Conservation (phyloP, 2,888 invertebrate species). For the Platycheirus albimanus region DNA sequence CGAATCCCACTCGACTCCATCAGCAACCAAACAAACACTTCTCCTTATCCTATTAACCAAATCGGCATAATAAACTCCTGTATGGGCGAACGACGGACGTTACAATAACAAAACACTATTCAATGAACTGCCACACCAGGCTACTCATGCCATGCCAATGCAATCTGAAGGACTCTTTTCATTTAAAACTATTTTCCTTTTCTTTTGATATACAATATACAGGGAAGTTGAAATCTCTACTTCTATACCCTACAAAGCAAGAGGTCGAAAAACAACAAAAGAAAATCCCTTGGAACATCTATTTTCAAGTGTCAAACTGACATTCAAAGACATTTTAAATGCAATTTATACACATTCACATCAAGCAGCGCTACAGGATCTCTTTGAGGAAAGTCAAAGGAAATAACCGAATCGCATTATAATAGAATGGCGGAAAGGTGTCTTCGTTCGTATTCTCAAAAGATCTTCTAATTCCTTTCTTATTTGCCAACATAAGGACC, state of each 20-base stretch:
- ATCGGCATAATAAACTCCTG: slow-evolving; percentile 71
- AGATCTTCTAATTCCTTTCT: slow-evolving; percentile 66
- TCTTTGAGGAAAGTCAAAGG: slow-evolving; percentile 26
- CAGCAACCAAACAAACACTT: slow-evolving; percentile 27
- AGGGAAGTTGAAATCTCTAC: slow-evolving; percentile 45
- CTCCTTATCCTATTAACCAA: slow-evolving; percentile 59
- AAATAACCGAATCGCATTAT: slow-evolving; percentile 41
- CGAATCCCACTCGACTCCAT: slow-evolving; percentile 67
- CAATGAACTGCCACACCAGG: slow-evolving; percentile 65
- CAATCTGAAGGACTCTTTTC: slow-evolving; percentile 47
- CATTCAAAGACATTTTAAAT: slow-evolving; percentile 76
- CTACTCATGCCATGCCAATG: slow-evolving; percentile 61
- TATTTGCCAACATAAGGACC: slow-evolving; percentile 68
- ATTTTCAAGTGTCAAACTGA: slow-evolving; percentile 76
- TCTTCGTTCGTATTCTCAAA: slow-evolving; percentile 15
- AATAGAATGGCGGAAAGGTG: slow-evolving; percentile 48
- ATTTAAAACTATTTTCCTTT: slow-evolving; percentile 15
- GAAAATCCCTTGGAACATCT: slow-evolving; percentile 72
- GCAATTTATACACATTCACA: slow-evolving; percentile 75
- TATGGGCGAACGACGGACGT: slow-evolving; percentile 33
- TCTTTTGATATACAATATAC: slow-evolving; percentile 28
- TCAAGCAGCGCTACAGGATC: slow-evolving; percentile 39
- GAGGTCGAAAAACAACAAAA: slow-evolving; percentile 46
- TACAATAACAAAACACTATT: slow-evolving; percentile 60
- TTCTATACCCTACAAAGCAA: background rate